phyloP scores from a whole-genome alignment of 2,113 vertebrate genomes.

The Neogale vison region DNA sequence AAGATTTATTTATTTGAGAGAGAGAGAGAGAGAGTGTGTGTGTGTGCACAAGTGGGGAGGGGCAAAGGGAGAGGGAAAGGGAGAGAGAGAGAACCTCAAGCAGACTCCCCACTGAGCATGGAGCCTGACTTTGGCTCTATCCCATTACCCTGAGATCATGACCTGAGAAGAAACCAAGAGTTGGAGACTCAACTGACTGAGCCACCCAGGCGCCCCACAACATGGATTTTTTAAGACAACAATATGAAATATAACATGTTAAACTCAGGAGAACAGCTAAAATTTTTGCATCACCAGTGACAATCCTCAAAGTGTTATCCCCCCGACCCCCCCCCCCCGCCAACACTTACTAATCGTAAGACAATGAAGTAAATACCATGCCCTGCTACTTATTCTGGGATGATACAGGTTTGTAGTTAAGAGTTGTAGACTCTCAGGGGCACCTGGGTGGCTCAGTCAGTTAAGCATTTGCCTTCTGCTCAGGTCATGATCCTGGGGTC shows the following conservation, averaged over 20 bases:
- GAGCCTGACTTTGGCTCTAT: too few species aligned
- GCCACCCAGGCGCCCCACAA: neutral
- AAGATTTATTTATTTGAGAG: neutral
- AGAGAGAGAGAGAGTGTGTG: too few species aligned
- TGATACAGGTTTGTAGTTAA: slow-evolving; percentile 14
- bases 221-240: neutral
- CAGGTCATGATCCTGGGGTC: neutral
- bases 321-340: neutral
- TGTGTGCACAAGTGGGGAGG: neutral
- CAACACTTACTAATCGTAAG: slow-evolving; percentile 1
- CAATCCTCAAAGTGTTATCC: slow-evolving; percentile 26
- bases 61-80: neutral
- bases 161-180: neutral
- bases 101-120: neutral
- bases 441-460: neutral
- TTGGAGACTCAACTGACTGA: neutral
- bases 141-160: too few species aligned
- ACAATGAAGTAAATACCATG: neutral
- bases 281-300: neutral
- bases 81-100: neutral
- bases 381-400: neutral
- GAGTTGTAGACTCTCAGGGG: neutral
- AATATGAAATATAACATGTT: slow-evolving; percentile 28
- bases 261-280: slow-evolving; percentile 5
- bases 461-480: neutral